These are phyloP conservation scores for Chiloscyllium plagiosum DNA, from an alignment of 2,113 vertebrate species.

Conservation along the genomic window DNA sequence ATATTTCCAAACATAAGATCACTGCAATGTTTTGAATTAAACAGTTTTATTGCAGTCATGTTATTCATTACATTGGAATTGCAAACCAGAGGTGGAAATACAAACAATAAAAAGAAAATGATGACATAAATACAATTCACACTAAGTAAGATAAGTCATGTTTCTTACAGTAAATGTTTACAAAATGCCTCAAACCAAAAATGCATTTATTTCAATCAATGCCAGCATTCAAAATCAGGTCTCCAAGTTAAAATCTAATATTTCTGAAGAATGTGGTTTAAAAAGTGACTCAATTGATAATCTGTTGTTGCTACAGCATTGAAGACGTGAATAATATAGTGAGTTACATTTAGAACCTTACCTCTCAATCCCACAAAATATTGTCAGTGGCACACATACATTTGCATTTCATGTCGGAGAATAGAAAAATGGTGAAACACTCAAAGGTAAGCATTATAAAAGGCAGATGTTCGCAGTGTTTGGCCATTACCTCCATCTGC, in stretches of 20 bases:
- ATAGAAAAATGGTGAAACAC: background rate
- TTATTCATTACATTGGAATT: background rate
- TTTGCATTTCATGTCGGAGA: background rate
- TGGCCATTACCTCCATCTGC: too few species aligned
- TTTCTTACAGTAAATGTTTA: background rate
- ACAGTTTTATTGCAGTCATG: background rate
- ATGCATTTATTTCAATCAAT: background rate
- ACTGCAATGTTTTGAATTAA: background rate
- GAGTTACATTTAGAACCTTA: background rate
- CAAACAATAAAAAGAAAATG: background rate
- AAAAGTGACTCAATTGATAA: background rate
- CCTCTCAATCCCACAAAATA: background rate
- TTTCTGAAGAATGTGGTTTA: background rate
- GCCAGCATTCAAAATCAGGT: constrained; percentile 20
- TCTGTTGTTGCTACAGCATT: background rate
- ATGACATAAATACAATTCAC: constrained; percentile 8
- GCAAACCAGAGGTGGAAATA: background rate
- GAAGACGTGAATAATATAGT: background rate
- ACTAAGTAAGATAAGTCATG: background rate
- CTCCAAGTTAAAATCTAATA: background rate
- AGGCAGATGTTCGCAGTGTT: background rate
- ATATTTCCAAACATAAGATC: background rate
- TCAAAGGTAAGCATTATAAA: background rate
- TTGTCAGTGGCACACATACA: background rate
- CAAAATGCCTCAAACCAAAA: background rate